Base-by-base conservation (phyloP, 2,888 invertebrate genomes). In the Horisme vitalbata region DNA sequence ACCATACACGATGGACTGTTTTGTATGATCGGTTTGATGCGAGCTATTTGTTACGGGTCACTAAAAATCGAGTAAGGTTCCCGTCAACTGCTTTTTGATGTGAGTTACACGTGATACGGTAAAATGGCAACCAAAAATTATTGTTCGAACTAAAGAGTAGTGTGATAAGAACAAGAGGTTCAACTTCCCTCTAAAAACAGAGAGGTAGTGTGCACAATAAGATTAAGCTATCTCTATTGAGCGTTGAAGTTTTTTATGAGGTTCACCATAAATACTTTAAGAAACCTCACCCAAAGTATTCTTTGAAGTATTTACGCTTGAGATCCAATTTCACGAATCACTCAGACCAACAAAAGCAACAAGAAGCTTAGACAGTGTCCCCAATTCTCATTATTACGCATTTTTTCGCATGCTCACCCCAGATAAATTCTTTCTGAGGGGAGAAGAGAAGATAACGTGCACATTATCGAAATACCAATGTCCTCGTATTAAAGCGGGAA, bases 381-480 rank as follows among this genome's bases (percentile, higher is more conserved):
- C 80, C 73, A 67, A 71, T 74, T 72, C 76, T 86, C 82, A 87
- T 87, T 87, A 85, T 83, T 83, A 81, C 78, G 79, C 76, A 83
- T 83, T 86, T 86, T 85, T 86, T 79, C 84, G 79, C 75, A 75
- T 79, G 76, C 75, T 70, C 77, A 73, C 80, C 85, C 84, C 66
- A 65, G 75, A 81, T 79, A 79, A 79, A 85, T 85, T 83, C 81
- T 55, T 52, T 55, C 65, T 55, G 66, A 73, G 83, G 81, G 79
- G 81, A 84, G 80, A 80, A 77, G 83, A 62, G 73, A 55, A 84
- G 87, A 88, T 87, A 87, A 83, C 83, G 76, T 75, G 69, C 67
- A 70, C 83, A 86, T 88, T 87, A 88, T 85, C 86, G 85, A 86
- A 84, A 86, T 87, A 79, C 85, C 87, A 72, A 80, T 84, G 84